Evolutionary conservation across 2,888 invertebrate genomes (phyloP), one percentile per base, ranked within the genome.

Genomic region (Hoplodrina ambigua): DNA sequence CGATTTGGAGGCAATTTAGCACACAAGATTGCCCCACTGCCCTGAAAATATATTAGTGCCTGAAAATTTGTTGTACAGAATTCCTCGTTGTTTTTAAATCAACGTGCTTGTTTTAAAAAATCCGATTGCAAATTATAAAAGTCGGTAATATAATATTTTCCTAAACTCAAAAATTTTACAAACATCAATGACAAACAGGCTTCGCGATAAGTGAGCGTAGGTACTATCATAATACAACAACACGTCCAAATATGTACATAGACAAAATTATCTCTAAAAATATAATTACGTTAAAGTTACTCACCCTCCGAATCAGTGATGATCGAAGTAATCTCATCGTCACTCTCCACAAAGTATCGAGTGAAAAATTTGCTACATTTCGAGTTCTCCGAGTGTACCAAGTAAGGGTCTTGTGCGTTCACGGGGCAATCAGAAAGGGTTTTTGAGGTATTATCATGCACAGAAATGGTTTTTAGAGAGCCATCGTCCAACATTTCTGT

Each of bases 291-390:
- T 2, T 56, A 50, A 78, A 71, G 37, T 71, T 15, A 77, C 87
- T 90, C 87, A 97, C 97, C 97, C 94, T 97, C 97, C 49, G 97
- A 97, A 88, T 97, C 97, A 3, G 97, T 97, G 54, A 97, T 96
- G 60, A 97, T 97, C 0, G 97, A 97, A 30, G 97, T 97, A 80
- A 97, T 97, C 87, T 97, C 97, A 80, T 97, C 97, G 76, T 97
- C 97, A 52, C 97, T 96, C 86, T 97, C 97, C 58, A 97, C 97
- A 83, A 97, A 97, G 79, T 97, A 97, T 71, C 97, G 94, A 59
- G 97, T 97, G 80, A 97, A 97, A 89, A 97, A 97, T 84, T 97
- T 97, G 68, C 97, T 97, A 84, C 97, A 97, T 80, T 97, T 97
- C 0, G 96, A 96, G 78, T 96, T 96, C 72, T 87, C 96, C 0